A percentile compares a stretch with the other conserved stretches of the same genome.
These are phyloP conservation scores for Heliconius hortense DNA, from an alignment of 2,888 invertebrate genomes.

Conservation along the genomic window DNA sequence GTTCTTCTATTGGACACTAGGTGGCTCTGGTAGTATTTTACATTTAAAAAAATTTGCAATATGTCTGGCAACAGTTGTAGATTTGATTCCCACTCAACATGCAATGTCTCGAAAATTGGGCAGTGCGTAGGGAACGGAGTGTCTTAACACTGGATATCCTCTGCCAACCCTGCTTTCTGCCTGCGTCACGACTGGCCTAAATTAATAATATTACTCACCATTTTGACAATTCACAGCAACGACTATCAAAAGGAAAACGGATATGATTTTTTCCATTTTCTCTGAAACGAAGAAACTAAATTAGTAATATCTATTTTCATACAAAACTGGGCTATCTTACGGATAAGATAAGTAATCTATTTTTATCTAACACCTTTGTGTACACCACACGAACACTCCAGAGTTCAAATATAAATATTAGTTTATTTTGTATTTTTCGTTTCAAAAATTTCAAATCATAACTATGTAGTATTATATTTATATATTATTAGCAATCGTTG, in stretches of 20 bases:
- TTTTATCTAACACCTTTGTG: background rate
- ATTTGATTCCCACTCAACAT: background rate
- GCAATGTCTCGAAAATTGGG: too few species aligned
- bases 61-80: background rate
- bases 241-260: slow-evolving; percentile 14
- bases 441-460: too few species aligned
- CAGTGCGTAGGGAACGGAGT: too few species aligned
- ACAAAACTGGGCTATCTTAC: slow-evolving; percentile 24
- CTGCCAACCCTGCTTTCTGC: too few species aligned
- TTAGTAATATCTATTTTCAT: slow-evolving; percentile 16
- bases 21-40: slow-evolving; percentile 45
- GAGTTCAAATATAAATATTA: too few species aligned
- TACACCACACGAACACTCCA: background rate
- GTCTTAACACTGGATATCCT: too few species aligned
- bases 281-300: slow-evolving; percentile 36
- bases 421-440: too few species aligned
- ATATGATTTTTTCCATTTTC: slow-evolving; percentile 35
- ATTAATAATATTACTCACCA: slow-evolving; percentile 33
- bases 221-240: slow-evolving; percentile 28
- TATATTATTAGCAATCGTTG: too few species aligned
- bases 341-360: slow-evolving; percentile 16
- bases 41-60: background rate
- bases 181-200: background rate
- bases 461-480: too few species aligned
- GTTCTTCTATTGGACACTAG: slow-evolving; percentile 52